Conservation (phyloP, 1,140 invertebrate species). For the Ceratitis capitata region DNA sequence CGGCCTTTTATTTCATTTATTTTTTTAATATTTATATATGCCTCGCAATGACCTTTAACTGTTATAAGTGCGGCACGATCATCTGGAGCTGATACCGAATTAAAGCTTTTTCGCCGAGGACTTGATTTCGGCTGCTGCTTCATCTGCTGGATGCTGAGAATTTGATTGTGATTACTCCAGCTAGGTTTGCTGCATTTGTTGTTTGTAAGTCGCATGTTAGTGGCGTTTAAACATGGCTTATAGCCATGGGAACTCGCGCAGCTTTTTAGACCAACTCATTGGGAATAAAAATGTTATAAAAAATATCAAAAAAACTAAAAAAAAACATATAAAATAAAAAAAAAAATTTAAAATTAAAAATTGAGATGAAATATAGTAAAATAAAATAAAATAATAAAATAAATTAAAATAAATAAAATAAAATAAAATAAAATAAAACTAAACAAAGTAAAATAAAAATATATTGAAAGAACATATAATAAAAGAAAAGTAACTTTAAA, state of each 20-base stretch:
- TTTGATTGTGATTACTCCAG: too few species aligned
- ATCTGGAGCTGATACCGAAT: conserved; percentile 43
- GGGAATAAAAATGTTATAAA: neutral
- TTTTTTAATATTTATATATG: conserved; percentile 36
- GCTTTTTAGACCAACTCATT: conserved; percentile 18
- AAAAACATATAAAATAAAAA: neutral
- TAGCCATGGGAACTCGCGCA: conserved; percentile 42
- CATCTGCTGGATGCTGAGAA: neutral
- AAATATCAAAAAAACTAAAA: neutral
- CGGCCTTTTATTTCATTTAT: neutral
- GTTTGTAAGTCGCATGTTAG: neutral
- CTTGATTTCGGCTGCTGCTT: neutral
- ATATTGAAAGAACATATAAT: neutral
- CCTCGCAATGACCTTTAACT: conserved; percentile 47
- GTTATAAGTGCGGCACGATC: conserved; percentile 49
- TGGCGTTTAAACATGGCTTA: neutral
- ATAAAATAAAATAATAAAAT: neutral
- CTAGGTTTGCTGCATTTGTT: neutral
- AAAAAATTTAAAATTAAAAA: neutral
- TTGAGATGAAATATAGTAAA: neutral
- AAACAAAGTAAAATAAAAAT: neutral
- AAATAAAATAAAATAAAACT: neutral
- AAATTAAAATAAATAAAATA: neutral
- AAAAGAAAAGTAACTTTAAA: neutral
- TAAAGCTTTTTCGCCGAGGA: conserved; percentile 38